Evolutionary conservation across 2,113 vertebrate genomes (phyloP).

Genomic region (Cettia cetti): DNA sequence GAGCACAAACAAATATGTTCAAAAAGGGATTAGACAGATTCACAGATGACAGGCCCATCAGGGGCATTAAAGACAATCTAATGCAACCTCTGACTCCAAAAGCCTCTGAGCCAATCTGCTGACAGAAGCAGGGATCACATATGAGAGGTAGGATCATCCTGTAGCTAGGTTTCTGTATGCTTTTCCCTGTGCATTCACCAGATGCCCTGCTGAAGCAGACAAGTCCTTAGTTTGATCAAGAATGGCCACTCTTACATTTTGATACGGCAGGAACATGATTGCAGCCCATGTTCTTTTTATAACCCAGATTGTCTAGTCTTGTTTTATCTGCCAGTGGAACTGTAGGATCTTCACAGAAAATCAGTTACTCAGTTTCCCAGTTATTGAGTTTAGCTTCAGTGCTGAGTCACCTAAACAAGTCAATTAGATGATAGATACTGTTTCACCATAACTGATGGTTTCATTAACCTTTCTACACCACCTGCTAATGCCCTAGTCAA

Average conservation of each 20-base stretch:
- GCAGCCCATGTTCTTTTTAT: background rate
- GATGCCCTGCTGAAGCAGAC: background rate
- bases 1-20: background rate
- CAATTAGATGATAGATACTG: background rate
- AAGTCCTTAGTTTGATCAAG: background rate
- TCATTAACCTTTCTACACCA: background rate
- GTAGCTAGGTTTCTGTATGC: rapidly evolving
- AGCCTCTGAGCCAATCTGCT: background rate
- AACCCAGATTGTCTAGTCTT: background rate
- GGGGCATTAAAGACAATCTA: constrained; percentile 15
- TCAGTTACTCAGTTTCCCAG: background rate
- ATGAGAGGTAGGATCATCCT: background rate
- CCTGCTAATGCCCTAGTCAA: background rate
- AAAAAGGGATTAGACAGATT: constrained; percentile 22
- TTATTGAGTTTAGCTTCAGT: background rate
- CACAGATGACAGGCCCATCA: background rate
- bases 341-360: background rate
- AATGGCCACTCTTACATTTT: background rate
- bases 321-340: background rate
- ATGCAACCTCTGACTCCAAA: background rate
- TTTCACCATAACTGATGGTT: background rate
- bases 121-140: background rate
- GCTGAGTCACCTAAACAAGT: background rate
- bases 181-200: background rate
- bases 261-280: background rate